Percentiles rank a stretch among this genome's conserved stretches.
Evolutionary conservation across 2,113 vertebrate species (phyloP).

Genomic region (Excalfactoria chinensis): DNA sequence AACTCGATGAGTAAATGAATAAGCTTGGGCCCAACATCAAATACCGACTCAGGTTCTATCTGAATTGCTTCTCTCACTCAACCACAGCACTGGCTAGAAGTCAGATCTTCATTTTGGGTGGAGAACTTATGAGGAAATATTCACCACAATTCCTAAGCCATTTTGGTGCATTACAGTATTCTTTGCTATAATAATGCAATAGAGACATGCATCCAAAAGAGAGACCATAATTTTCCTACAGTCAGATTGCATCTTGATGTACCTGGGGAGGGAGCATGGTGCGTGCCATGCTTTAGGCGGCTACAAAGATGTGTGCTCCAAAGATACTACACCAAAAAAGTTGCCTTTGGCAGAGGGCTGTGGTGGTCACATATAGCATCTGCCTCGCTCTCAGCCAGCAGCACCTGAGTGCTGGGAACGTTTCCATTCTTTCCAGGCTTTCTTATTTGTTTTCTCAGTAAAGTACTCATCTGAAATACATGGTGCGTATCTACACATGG

Average conservation of each 20-base stretch:
- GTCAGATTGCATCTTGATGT: background rate
- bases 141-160: background rate
- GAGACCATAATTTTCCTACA: background rate
- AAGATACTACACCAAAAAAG: slow-evolving; percentile 63
- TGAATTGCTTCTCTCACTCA: background rate
- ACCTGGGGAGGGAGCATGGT: background rate
- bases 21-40: background rate
- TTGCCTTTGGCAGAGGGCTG: slow-evolving; percentile 22
- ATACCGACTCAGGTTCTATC: background rate
- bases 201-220: background rate
- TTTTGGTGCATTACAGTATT: background rate
- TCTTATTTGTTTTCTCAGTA: background rate
- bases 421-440: slow-evolving; percentile 26
- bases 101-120: background rate
- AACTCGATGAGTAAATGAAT: background rate
- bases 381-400: background rate
- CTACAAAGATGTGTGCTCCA: slow-evolving; percentile 28
- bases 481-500: background rate
- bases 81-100: background rate
- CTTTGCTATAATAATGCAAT: background rate
- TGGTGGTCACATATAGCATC: background rate
- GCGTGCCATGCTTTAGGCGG: slow-evolving; percentile 21
- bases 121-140: background rate
- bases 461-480: background rate
- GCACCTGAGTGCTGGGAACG: background rate